Base-by-base conservation (phyloP, 2,888 invertebrate genomes). In the Sesia bembeciformis region DNA sequence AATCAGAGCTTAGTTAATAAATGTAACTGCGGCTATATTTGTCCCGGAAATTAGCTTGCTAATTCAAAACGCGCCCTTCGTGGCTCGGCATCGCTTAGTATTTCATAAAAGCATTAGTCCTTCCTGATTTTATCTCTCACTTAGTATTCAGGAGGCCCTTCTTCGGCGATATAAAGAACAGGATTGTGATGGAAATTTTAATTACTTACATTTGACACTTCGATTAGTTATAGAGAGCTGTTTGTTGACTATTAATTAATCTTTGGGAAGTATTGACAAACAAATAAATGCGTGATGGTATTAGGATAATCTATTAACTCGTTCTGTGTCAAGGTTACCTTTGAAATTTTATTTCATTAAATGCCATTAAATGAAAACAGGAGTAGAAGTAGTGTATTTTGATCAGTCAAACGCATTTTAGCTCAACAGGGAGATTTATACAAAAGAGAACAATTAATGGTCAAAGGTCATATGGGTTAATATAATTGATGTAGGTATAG, bases 161-260 rank as follows among this genome's bases (percentile, higher is more conserved):
- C 63, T 77, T 75, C 80, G 81, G 81, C 78, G 66, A 66, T 70
- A 79, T 78, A 80, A 79, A 81, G 80, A 76, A 76, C 76, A 75
- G 67, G 70, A 70, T 65, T 82, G 85, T 85, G 86, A 81, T 76
- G 69, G 68, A 81, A 84, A 84, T 86, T 76, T 74, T 56, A 58
- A 56, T 58, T 51, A 50, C 57, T 60, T 55, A 60, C 63, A 72
- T 73, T 72, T 77, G 77, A 79, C 76, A 80, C 80, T 69, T 63
- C 65, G 65, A 68, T 72, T 64, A 72, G 67, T 71, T 76, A 73
- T 68, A 74, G 70, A 66, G 67, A 63, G 66, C 68, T 68, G 71
- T 72, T 72, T 74, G 73, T 74, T 70, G 68, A 53, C 46, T 46
- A 46, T 51, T 50, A 51, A 49, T 57, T 49, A 49, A 53, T 54